phyloP scores from a whole-genome alignment of 1,140 invertebrate species.

The Leptopilina clavipes region DNA sequence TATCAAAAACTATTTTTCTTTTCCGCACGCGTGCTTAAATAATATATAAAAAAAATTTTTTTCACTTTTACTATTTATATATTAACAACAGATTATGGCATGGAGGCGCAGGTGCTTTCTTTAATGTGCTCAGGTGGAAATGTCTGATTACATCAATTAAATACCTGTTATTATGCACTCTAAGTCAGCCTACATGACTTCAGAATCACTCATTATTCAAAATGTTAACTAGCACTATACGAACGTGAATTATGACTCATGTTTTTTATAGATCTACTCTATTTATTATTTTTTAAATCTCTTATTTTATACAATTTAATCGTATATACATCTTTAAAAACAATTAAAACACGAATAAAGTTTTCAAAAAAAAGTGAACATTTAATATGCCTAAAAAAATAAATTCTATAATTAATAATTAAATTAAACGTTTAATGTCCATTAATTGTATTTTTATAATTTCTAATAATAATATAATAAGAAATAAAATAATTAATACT shows the following conservation, averaged over 20 bases:
- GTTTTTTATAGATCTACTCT: neutral
- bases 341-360: too few relatives aligned
- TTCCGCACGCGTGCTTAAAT: too few relatives aligned
- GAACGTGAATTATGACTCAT: conserved; percentile 18
- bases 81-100: neutral
- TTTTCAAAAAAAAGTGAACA: too few relatives aligned
- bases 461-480: too few relatives aligned
- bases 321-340: too few relatives aligned
- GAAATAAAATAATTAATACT: too few relatives aligned
- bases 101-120: neutral
- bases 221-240: conserved; percentile 22
- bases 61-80: neutral
- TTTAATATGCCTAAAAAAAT: too few relatives aligned
- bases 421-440: too few relatives aligned
- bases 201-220: conserved; percentile 17
- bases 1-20: too few relatives aligned
- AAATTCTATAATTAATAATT: too few relatives aligned
- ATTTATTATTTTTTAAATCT: neutral
- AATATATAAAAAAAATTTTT: too few relatives aligned
- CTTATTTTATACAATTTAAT: neutral
- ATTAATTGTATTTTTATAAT: too few relatives aligned
- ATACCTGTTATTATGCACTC: conserved; percentile 24
- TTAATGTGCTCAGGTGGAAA: conserved; percentile 27
- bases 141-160: conserved; percentile 28
- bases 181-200: conserved; percentile 11